phyloP scores from a whole-genome alignment of 2,888 invertebrate genomes.

The Eupsilia transversa region DNA sequence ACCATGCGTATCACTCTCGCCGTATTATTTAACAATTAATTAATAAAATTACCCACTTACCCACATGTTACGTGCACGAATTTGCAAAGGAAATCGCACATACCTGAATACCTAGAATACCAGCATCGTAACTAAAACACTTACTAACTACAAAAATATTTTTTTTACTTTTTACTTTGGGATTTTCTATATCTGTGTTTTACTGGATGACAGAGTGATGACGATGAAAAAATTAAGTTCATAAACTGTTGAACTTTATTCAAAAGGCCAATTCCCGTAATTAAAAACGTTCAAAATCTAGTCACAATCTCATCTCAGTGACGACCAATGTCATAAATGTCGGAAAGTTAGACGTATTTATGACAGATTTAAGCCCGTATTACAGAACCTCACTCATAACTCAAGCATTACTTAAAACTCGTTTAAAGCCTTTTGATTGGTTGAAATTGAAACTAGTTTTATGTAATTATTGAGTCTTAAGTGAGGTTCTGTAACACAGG shows the following conservation, averaged over 20 bases:
- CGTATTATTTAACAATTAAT: slow-evolving; percentile 66
- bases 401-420: no score
- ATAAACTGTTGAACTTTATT: neutral
- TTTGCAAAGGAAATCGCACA: slow-evolving; percentile 43
- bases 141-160: neutral
- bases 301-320: neutral
- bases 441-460: no score
- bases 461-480: no score
- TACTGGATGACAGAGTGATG: neutral
- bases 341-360: neutral
- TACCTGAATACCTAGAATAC: slow-evolving; percentile 27
- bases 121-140: slow-evolving; percentile 19
- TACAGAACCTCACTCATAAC: no score
- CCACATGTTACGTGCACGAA: slow-evolving; percentile 52
- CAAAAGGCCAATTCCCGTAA: neutral
- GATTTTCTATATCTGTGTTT: neutral
- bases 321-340: neutral
- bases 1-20: slow-evolving; percentile 58
- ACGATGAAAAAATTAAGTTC: no score
- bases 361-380: neutral
- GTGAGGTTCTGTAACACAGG: no score
- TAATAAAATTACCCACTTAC: slow-evolving; percentile 62
- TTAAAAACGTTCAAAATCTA: neutral
- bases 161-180: neutral
- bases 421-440: no score